Base-by-base conservation (phyloP, 2,797 vertebrate genomes). In the Poeciliopsis paucimaculata region DNA sequence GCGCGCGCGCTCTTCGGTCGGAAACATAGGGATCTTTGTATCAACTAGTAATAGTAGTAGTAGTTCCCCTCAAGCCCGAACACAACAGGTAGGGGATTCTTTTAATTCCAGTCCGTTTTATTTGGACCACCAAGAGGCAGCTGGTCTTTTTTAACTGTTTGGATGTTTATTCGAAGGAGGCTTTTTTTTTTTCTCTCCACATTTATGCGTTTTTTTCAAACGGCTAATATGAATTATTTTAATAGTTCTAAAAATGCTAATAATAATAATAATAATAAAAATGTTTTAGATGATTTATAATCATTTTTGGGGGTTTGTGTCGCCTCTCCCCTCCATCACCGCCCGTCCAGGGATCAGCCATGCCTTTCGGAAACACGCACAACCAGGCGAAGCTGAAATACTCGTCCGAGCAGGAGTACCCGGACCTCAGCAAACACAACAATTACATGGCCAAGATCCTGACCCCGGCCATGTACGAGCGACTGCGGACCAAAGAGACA, bases 341-440 rank as follows among this genome's bases (percentile, higher is more conserved):
- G 7, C 39, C 72, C 92, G 23, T 77, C 85, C 94, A 97, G 96
- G 89, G 78, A 88, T 82, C 93, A 94, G 92, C 85, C 95, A 99
- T 99, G 98, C 98, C 98, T 83, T 99, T 98, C 94, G 97, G 98
- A 86, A 99, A 98, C 94, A 97, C 96, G 81, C 98, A 98, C 96
- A 98, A 99, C 93, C 80, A 95, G 77, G 6, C 95, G 93, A 99
- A 99, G 96, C 89, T 96, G 95, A 97, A 97, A 71, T 93, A 83
- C 88, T 4, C 85, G 0, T 87, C 92, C 0, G 95, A 93, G 0
- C 92, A 97, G 11, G 98, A 99, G 93, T 98, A 89, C 86, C 98
- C 98, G 0, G 98, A 99, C 94, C 95, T 99, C 87, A 97, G 92
- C 87, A 62, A 81, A 81, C 98, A 99, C 96, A 99, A 98, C 96